phyloP scores from a whole-genome alignment of 2,797 vertebrate genomes.

The Enteromius anoplus region DNA sequence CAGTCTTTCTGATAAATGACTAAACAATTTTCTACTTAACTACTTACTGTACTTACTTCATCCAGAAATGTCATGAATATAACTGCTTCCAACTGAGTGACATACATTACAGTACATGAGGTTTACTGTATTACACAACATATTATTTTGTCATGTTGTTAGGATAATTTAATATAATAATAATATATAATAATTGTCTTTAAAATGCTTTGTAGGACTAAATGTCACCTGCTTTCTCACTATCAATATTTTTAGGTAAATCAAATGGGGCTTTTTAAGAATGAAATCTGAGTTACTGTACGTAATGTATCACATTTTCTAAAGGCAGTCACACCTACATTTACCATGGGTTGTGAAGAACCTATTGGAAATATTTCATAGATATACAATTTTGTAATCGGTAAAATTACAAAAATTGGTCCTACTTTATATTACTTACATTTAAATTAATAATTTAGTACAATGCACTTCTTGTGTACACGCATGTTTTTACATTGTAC shows the following conservation, averaged over 20 bases:
- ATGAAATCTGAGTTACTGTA: neutral
- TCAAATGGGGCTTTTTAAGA: neutral
- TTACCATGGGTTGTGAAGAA: neutral
- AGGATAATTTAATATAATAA: neutral
- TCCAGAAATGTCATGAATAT: neutral
- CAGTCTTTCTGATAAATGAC: slow-evolving; percentile 21
- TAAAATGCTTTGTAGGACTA: neutral
- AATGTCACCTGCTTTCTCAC: neutral
- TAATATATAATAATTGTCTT: neutral
- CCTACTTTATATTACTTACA: too few relatives aligned
- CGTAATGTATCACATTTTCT: neutral
- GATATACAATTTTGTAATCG: neutral
- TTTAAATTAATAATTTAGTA: too few relatives aligned
- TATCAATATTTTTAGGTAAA: neutral
- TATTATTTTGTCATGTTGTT: neutral
- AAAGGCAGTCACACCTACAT: neutral
- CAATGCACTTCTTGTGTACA: too few relatives aligned
- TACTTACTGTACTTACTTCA: neutral
- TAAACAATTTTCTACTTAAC: neutral
- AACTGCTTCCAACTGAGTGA: neutral
- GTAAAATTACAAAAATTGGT: neutral
- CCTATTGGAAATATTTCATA: neutral
- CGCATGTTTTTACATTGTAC: too few relatives aligned
- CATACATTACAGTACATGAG: neutral
- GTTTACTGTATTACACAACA: neutral